phyloP scores from a whole-genome alignment of 2,888 invertebrate genomes.

The Ptilodon capucinus region DNA sequence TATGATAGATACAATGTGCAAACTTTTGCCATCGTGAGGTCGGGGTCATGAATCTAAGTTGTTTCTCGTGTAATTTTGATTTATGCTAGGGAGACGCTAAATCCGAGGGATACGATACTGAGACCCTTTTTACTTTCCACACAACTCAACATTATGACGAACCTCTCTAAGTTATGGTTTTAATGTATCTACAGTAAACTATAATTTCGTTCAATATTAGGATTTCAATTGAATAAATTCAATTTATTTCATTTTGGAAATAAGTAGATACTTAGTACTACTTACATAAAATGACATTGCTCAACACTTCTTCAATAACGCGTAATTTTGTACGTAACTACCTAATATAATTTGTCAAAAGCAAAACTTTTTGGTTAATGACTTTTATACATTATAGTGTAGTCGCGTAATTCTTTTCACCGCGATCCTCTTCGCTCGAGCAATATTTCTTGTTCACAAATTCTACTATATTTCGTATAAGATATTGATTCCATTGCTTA shows the following conservation, averaged over 20 bases:
- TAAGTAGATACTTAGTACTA: no score
- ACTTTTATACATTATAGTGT: no score
- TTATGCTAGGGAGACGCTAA: conserved; percentile 54
- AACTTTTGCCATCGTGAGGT: conserved; percentile 27
- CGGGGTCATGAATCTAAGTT: conserved; percentile 52
- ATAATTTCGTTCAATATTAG: no score
- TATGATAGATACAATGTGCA: conserved; percentile 9
- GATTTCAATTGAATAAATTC: no score
- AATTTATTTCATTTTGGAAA: no score
- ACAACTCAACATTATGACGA: conserved; percentile 48
- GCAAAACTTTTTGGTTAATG: no score
- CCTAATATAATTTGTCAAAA: no score
- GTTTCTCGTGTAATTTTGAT: conserved; percentile 70
- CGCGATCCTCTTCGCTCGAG: not conserved
- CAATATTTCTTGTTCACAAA: not conserved
- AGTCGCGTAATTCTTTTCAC: no score
- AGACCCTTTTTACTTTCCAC: conserved; percentile 53
- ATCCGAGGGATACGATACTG: conserved; percentile 45
- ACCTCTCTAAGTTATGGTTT: conserved; percentile 35
- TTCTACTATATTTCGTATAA: not conserved
- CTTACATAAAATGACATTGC: no score
- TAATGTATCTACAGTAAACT: not conserved
- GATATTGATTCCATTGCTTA: not conserved
- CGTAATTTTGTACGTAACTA: no score
- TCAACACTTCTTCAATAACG: no score